Percentiles rank a stretch among this genome's conserved stretches.
phyloP scores from a whole-genome alignment of 2,888 invertebrate genomes.

The Piscicola geometra region DNA sequence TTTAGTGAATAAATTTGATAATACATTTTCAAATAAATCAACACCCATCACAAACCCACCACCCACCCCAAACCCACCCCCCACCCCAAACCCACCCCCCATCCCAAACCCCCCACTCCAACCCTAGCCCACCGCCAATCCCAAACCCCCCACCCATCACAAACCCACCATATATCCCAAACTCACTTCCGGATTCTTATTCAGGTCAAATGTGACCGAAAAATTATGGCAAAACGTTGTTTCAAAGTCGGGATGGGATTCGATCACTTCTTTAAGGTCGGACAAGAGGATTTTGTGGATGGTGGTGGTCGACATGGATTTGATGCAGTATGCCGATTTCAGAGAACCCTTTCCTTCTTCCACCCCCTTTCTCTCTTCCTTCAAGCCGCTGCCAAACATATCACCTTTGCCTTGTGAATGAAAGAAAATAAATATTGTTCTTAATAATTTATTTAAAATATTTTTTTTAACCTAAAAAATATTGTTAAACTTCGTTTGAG shows the following conservation, averaged over 20 bases:
- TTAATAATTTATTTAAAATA: no score
- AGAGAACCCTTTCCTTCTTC: constrained; percentile 45
- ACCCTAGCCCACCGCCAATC: no score
- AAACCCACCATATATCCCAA: background rate
- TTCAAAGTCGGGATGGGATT: constrained; percentile 55
- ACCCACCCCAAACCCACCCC: no score
- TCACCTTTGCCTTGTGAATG: constrained; percentile 52
- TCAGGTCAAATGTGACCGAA: constrained; percentile 53
- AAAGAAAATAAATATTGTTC: no score
- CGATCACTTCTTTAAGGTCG: constrained; percentile 52
- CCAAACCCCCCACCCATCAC: background rate
- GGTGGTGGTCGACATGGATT: constrained; percentile 55
- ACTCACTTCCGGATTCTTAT: no score
- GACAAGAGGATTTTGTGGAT: constrained; percentile 54
- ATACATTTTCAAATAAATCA: no score
- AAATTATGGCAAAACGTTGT: constrained; percentile 51
- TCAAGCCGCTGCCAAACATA: constrained; percentile 54
- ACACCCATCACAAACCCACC: no score
- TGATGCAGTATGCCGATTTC: constrained; percentile 51
- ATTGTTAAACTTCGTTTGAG: no score
- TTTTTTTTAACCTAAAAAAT: no score
- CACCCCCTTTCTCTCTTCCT: constrained; percentile 42
- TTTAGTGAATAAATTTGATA: no score
- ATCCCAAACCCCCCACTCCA: no score
- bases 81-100: no score